phyloP scores from a whole-genome alignment of 2,797 vertebrate genomes.

The Staurois parvus region DNA sequence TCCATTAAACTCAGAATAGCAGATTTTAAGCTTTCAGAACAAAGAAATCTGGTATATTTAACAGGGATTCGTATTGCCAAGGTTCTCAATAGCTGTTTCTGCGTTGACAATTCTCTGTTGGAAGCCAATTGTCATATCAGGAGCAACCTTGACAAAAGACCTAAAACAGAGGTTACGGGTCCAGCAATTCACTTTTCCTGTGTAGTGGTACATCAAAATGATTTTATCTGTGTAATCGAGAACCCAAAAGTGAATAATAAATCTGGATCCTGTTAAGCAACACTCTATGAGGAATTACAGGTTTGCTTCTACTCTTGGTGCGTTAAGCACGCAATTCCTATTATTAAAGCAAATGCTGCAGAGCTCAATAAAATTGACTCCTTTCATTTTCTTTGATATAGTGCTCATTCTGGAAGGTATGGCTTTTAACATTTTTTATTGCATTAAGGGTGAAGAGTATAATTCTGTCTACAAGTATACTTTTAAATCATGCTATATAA shows the following conservation, averaged over 20 bases:
- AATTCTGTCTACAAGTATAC: conserved; percentile 53
- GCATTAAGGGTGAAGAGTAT: conserved; percentile 34
- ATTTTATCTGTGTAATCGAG: conserved; percentile 31
- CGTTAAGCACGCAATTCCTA: conserved; percentile 54
- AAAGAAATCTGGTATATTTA: conserved; percentile 7
- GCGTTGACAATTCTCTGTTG: neutral
- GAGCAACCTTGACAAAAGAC: neutral
- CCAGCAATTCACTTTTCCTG: conserved; percentile 12
- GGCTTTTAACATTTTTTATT: conserved; percentile 54
- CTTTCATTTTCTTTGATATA: conserved; percentile 54
- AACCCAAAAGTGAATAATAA: conserved; percentile 32
- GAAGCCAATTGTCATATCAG: conserved; percentile 5
- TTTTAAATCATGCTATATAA: conserved; percentile 41
- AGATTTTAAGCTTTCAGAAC: neutral
- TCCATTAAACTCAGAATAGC: neutral
- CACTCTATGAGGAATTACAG: conserved; percentile 52
- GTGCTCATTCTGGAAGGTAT: conserved; percentile 51
- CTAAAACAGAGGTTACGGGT: conserved; percentile 8
- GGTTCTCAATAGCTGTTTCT: neutral
- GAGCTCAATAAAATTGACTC: conserved; percentile 56
- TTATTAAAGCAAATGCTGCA: conserved; percentile 57
- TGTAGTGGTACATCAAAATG: conserved; percentile 14
- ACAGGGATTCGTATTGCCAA: neutral
- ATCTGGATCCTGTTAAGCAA: conserved; percentile 62
- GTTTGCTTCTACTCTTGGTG: conserved; percentile 48